Percentiles rank a stretch among this genome's conserved stretches.
phyloP scores from a whole-genome alignment of 2,113 vertebrate species.

The Falcunculus frontatus region DNA sequence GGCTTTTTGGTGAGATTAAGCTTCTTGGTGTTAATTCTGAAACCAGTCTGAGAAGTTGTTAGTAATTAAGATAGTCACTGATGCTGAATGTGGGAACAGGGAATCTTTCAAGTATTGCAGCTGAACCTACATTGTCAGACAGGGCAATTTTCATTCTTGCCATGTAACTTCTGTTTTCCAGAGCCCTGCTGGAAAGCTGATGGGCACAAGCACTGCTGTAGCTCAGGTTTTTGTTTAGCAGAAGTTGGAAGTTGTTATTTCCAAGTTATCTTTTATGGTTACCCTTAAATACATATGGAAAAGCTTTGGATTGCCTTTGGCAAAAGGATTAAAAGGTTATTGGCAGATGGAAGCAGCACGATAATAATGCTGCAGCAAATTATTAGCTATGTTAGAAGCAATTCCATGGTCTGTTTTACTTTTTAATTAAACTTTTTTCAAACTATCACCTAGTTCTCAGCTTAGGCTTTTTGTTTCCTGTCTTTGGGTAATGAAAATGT shows the following conservation, averaged over 20 bases:
- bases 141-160: not conserved
- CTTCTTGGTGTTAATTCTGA: not conserved
- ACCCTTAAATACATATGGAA: not conserved
- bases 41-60: not conserved
- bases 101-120: not conserved
- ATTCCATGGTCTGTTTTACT: not conserved
- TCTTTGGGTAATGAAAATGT: not conserved
- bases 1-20: not conserved
- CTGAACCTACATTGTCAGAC: not conserved
- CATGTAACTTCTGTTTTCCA: not conserved
- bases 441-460: not conserved
- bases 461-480: constrained; percentile 3
- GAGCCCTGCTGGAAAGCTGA: not conserved
- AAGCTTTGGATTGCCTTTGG: constrained; percentile 17
- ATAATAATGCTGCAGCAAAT: constrained; percentile 27
- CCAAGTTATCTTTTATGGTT: not conserved
- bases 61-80: not conserved
- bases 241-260: not conserved
- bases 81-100: not conserved
- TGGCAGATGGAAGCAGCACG: not conserved
- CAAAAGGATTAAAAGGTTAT: constrained; percentile 38
- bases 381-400: constrained; percentile 40
- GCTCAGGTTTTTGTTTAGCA: not conserved
- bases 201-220: not conserved
- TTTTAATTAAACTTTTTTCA: constrained; percentile 36